Evolutionary conservation across 1,140 invertebrate species (phyloP), one percentile per base, ranked within the genome.

Genomic region (Melitaea cinxia): DNA sequence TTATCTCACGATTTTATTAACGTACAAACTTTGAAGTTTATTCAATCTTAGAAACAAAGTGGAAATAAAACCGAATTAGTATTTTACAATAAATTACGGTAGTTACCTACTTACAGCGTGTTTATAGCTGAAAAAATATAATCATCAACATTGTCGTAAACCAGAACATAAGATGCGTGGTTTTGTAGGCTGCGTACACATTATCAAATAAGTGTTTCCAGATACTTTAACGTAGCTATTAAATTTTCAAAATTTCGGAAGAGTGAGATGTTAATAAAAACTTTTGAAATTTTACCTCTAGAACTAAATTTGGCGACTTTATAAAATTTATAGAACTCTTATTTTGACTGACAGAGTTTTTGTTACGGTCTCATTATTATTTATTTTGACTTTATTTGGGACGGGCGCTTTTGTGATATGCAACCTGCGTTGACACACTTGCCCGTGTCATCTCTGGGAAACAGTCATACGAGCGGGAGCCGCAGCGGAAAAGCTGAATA

Each of bases 11-110:
- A 35, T 47, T 66, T 66, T 60, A 66, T 55, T 59, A 37, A 52
- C 56, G 37, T 21, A 33, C 21, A 35, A 52, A 47, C 64, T 59
- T 66, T 66, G 56, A 66, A 66, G 56, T 66, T 66, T 66, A 66
- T 66, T 66, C 37, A 59, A 66, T 35, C 49, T 66, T 66, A 54
- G 50, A 59, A 66, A 65, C 55, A 58, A 58, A 52, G 54, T 65
- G 45, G 33, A 45, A 65, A 65, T 65, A 65, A 65, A 64, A 66
- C 24, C 55, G 64, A 66, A 59, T 66, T 52, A 65, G 47, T 65
- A 42, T 58, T 59, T 58, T 21, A 39, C 26, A 59, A 59, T 60
- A 60, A 66, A 66, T 66, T 59, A 59, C 49, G 56, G 56, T 12
- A 56, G 64, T 66, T 66, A 66, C 56, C 56, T 66, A 66, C 56